phyloP scores from a whole-genome alignment of 2,113 vertebrate species.

The Alethe castanea region DNA sequence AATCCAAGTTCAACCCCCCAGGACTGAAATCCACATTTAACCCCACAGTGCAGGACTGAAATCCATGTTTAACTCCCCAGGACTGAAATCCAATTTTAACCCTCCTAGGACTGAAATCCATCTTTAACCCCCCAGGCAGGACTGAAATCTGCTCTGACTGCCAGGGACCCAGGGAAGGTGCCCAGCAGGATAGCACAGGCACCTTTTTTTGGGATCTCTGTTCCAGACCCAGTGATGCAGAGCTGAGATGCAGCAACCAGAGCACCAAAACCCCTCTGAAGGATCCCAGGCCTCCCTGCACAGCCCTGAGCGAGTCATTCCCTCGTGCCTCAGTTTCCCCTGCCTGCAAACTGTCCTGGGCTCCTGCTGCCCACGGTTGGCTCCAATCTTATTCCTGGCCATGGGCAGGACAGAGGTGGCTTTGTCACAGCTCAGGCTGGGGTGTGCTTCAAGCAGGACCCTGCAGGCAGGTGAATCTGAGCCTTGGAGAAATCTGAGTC shows the following conservation, averaged over 20 bases:
- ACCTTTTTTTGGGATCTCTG: rapidly evolving
- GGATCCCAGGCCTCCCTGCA: rapidly evolving
- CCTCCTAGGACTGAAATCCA: not conserved
- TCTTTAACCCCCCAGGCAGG: rapidly evolving
- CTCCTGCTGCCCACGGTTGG: rapidly evolving
- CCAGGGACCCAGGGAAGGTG: rapidly evolving
- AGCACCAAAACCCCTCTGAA: not conserved
- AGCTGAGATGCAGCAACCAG: not conserved
- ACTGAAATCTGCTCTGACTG: not conserved
- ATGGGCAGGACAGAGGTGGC: not conserved
- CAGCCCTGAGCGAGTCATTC: rapidly evolving
- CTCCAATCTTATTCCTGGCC: not conserved
- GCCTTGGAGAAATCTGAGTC: not conserved
- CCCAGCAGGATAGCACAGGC: not conserved
- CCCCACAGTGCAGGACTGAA: too few species aligned
- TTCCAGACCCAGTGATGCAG: not conserved
- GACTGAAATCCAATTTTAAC: too few species aligned
- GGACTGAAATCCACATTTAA: not conserved
- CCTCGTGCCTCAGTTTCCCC: not conserved
- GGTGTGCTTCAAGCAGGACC: not conserved
- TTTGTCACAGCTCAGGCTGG: not conserved
- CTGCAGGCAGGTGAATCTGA: not conserved
- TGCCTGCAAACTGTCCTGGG: rapidly evolving
- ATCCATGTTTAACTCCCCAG: not conserved
- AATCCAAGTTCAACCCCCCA: not conserved